phyloP scores from a whole-genome alignment of 2,113 vertebrate species.

The Beaufortia kweichowensis region DNA sequence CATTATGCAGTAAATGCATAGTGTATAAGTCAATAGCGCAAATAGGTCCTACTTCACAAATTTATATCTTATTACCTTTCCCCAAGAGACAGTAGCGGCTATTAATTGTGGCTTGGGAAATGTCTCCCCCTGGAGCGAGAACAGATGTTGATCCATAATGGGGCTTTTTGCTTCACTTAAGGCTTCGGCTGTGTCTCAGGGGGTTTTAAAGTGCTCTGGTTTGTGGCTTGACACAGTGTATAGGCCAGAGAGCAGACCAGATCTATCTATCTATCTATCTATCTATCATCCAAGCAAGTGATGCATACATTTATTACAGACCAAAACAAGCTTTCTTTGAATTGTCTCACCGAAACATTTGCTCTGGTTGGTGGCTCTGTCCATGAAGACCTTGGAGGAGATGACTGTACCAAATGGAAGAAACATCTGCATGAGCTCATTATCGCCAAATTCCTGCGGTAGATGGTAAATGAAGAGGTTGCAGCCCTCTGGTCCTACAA shows the following conservation, averaged over 20 bases:
- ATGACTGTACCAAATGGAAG: constrained; percentile 96
- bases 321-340: no score
- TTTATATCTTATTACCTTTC: constrained; percentile 75
- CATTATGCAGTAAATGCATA: constrained; percentile 76
- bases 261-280: no score
- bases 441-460: constrained; percentile 99
- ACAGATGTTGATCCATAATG: constrained; percentile 77
- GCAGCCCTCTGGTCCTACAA: constrained; percentile 95
- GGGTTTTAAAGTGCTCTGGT: constrained; percentile 14
- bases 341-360: constrained; percentile 93
- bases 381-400: constrained; percentile 99
- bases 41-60: constrained; percentile 76
- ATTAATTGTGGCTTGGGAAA: constrained; percentile 71
- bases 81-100: constrained; percentile 56
- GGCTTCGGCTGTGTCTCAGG: not conserved
- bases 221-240: constrained; percentile 24
- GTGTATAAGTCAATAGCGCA: constrained; percentile 75
- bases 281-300: no score
- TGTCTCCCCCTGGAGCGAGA: constrained; percentile 70
- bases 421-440: constrained; percentile 99
- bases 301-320: no score
- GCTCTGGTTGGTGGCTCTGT: constrained; percentile 99
- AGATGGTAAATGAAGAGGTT: constrained; percentile 99
- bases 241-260: no score
- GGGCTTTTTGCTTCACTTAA: constrained; percentile 59